Evolutionary conservation across 2,888 invertebrate genomes (phyloP).

Genomic region (Alentia gelatinosa): DNA sequence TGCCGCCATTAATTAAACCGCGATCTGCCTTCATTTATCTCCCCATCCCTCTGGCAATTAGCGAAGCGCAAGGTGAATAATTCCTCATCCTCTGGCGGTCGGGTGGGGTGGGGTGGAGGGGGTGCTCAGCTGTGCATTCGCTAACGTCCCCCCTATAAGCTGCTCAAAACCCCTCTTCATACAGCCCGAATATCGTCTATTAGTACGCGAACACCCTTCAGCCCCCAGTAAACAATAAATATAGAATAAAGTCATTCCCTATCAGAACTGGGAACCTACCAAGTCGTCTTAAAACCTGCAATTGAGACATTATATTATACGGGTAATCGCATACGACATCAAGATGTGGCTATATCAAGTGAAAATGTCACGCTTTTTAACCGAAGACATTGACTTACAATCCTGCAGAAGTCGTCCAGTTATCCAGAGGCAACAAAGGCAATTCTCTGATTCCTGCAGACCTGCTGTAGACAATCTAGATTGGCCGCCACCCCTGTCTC

Average conservation of each 20-base stretch:
- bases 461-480: too few species aligned
- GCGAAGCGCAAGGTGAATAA: not conserved
- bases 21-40: slow-evolving; percentile 14
- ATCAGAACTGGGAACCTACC: not conserved
- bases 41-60: not conserved
- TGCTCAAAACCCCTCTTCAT: not conserved
- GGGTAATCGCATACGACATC: not conserved
- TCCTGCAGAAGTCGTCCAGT: too few species aligned
- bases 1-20: slow-evolving; percentile 31
- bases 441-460: too few species aligned
- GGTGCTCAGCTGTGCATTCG: not conserved
- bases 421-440: too few species aligned
- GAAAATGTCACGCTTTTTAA: not conserved
- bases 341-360: not conserved
- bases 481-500: too few species aligned
- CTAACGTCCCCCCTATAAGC: not conserved
- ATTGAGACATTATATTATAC: not conserved
- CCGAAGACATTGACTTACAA: too few species aligned
- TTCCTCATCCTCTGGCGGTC: too few species aligned
- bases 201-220: too few species aligned
- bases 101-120: not conserved
- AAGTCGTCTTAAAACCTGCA: not conserved
- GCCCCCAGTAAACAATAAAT: too few species aligned
- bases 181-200: not conserved
- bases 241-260: too few species aligned